Evolutionary conservation across 2,797 vertebrate genomes (phyloP).

Genomic region (Notoglanidium macrostoma): DNA sequence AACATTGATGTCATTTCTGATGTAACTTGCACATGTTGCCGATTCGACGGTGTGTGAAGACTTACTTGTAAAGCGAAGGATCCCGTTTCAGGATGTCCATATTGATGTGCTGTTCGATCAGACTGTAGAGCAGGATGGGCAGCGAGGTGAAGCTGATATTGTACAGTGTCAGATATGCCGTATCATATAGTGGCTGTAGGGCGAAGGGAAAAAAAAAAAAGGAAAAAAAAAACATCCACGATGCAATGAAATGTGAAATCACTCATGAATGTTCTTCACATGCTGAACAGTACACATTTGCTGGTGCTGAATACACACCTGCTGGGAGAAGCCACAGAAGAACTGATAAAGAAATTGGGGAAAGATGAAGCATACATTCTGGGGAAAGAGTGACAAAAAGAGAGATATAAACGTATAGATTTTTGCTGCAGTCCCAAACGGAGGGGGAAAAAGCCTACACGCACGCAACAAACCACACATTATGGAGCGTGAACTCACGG

Average conservation of each 20-base stretch:
- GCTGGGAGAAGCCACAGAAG: constrained; percentile 98
- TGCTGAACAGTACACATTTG: background rate
- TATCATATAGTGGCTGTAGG: constrained; percentile 91
- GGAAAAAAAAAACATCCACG: background rate
- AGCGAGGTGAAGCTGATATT: constrained; percentile 99
- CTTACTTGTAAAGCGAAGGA: constrained; percentile 88
- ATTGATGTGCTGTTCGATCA: constrained; percentile 94
- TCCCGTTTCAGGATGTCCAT: constrained; percentile 90
- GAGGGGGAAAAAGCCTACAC: background rate
- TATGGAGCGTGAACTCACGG: constrained; percentile 23
- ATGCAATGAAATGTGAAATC: background rate
- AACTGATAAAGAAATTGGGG: constrained; percentile 99
- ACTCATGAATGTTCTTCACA: no score
- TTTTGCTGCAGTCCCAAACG: constrained; percentile 33
- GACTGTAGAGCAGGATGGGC: constrained; percentile 93
- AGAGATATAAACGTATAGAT: constrained; percentile 31
- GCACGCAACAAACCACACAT: background rate
- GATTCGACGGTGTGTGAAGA: background rate
- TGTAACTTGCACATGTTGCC: background rate
- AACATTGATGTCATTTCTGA: no score
- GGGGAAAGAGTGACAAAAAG: constrained; percentile 55
- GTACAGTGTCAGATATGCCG: constrained; percentile 95
- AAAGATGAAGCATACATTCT: constrained; percentile 99
- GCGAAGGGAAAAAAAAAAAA: background rate
- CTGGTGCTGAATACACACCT: constrained; percentile 75